phyloP scores from a whole-genome alignment of 2,797 vertebrate genomes.

The Perodicticus potto region DNA sequence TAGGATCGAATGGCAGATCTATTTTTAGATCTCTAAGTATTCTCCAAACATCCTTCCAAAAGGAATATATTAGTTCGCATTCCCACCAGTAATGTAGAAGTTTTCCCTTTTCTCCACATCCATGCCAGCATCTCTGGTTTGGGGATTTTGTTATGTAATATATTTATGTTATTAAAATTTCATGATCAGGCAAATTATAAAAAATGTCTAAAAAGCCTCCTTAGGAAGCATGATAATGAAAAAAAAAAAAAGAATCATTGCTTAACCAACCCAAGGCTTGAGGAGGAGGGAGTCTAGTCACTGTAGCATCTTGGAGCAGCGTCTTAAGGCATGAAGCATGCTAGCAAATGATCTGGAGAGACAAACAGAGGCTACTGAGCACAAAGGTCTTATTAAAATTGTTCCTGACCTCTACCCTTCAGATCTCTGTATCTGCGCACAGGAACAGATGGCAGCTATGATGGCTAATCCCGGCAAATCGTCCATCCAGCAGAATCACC shows the following conservation, averaged over 20 bases:
- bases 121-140: too few relatives aligned
- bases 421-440: not conserved
- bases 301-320: not conserved
- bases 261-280: not conserved
- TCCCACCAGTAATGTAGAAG: too few relatives aligned
- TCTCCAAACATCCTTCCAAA: too few relatives aligned
- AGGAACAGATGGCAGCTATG: not conserved
- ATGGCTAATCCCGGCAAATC: not conserved
- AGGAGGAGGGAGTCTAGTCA: not conserved
- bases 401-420: not conserved
- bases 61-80: too few relatives aligned
- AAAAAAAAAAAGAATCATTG: not conserved
- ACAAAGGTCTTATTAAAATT: not conserved
- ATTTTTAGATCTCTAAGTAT: too few relatives aligned
- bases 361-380: not conserved
- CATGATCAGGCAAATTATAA: not conserved
- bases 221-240: not conserved
- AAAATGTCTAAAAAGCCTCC: not conserved
- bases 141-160: too few relatives aligned
- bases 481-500: not conserved
- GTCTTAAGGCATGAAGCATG: not conserved
- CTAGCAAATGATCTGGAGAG: not conserved
- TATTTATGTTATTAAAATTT: constrained; percentile 11
- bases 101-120: too few relatives aligned
- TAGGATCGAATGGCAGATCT: too few relatives aligned